Evolutionary conservation across 2,113 vertebrate genomes (phyloP).

Genomic region (Amphilophus citrinellus): DNA sequence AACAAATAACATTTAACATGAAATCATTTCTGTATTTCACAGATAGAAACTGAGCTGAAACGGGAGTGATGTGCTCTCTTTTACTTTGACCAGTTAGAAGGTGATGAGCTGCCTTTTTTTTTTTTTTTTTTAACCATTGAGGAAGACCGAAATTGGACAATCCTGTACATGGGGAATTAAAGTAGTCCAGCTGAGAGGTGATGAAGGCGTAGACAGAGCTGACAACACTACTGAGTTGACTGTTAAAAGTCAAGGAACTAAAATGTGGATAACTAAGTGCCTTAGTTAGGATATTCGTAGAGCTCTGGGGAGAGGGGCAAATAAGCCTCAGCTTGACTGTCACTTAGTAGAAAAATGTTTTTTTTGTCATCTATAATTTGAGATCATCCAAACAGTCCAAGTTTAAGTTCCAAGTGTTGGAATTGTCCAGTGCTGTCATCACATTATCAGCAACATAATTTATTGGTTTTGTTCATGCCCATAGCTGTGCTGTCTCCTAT

Average conservation of each 20-base stretch:
- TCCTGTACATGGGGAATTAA: neutral
- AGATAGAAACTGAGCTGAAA: neutral
- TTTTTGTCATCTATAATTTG: neutral
- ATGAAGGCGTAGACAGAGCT: neutral
- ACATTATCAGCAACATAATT: neutral
- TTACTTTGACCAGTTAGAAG: neutral
- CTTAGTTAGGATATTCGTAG: neutral
- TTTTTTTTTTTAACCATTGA: neutral
- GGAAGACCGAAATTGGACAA: accelerated
- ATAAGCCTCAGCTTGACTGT: neutral
- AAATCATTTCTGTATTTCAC: neutral
- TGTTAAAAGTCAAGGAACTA: accelerated
- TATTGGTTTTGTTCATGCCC: neutral
- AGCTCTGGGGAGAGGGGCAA: neutral
- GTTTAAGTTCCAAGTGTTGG: neutral
- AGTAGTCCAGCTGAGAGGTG: neutral
- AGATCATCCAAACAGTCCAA: too few species aligned
- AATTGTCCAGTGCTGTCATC: neutral
- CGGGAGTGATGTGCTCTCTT: neutral
- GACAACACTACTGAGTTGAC: neutral
- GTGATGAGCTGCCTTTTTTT: neutral
- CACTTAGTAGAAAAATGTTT: neutral
- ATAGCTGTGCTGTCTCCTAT: neutral
- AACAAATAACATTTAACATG: neutral
- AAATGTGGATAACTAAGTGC: neutral